These are phyloP conservation scores for Coregonus clupeaformis DNA, from an alignment of 2,113 vertebrate genomes.

Conservation along the genomic window DNA sequence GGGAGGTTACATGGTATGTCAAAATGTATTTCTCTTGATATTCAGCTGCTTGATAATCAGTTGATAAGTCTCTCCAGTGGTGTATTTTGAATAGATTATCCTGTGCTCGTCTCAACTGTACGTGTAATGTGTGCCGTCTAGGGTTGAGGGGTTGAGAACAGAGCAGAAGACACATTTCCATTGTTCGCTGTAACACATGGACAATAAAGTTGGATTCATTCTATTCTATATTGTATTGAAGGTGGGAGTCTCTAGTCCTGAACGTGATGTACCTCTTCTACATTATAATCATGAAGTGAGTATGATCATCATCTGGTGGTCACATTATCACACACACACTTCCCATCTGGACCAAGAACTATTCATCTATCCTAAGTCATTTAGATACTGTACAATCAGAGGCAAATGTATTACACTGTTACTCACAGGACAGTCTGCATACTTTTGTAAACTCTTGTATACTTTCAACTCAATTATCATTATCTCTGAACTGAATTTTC, in stretches of 20 bases:
- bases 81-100: neutral
- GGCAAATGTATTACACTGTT: too few species aligned
- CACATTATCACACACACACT: neutral
- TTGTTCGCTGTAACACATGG: too few species aligned
- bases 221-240: conserved; percentile 51
- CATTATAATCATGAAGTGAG: conserved; percentile 98
- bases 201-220: neutral
- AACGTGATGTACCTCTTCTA: conserved; percentile 89
- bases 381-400: too few species aligned
- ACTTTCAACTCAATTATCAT: neutral
- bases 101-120: too few species aligned
- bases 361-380: neutral
- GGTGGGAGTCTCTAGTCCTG: conserved; percentile 93
- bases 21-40: neutral
- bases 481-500: neutral
- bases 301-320: neutral
- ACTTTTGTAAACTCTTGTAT: neutral
- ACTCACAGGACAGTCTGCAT: too few species aligned
- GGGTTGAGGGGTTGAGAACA: too few species aligned
- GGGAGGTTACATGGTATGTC: conserved; percentile 85
- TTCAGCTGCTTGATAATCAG: neutral
- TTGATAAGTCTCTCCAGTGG: neutral
- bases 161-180: too few species aligned
- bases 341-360: neutral
- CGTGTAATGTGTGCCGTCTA: neutral